phyloP scores from a whole-genome alignment of 2,797 vertebrate genomes.

The Phalanger gymnotis region DNA sequence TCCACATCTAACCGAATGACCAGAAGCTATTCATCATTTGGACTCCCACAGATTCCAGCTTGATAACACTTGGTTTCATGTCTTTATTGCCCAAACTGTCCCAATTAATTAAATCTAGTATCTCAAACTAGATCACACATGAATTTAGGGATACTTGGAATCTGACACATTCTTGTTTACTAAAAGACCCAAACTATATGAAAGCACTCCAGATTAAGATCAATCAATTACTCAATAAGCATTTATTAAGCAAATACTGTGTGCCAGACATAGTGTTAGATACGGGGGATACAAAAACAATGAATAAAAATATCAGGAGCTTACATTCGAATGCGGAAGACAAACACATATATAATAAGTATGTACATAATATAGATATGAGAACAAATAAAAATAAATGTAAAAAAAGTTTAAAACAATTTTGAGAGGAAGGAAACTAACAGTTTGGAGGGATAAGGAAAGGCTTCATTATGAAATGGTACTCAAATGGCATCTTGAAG shows the following conservation, averaged over 20 bases:
- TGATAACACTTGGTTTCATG: background rate
- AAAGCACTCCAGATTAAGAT: no score
- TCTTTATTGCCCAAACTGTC: background rate
- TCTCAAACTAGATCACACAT: no score
- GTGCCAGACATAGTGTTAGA: no score
- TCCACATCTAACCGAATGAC: background rate
- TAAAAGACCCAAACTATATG: no score
- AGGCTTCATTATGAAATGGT: background rate
- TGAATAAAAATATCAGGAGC: no score
- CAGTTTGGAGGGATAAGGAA: background rate
- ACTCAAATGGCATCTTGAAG: background rate
- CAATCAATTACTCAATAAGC: no score
- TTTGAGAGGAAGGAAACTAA: background rate
- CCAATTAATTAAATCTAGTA: no score
- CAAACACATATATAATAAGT: background rate
- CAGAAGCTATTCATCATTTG: background rate
- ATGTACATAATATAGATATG: background rate
- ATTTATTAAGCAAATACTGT: no score
- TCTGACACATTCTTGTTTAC: no score
- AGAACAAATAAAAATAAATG: background rate
- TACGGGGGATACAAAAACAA: no score
- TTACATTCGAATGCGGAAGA: background rate
- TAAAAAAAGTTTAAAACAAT: background rate
- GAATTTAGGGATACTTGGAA: no score
- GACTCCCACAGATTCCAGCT: background rate